phyloP scores from a whole-genome alignment of 2,888 invertebrate genomes.

The Drosophila anceps region DNA sequence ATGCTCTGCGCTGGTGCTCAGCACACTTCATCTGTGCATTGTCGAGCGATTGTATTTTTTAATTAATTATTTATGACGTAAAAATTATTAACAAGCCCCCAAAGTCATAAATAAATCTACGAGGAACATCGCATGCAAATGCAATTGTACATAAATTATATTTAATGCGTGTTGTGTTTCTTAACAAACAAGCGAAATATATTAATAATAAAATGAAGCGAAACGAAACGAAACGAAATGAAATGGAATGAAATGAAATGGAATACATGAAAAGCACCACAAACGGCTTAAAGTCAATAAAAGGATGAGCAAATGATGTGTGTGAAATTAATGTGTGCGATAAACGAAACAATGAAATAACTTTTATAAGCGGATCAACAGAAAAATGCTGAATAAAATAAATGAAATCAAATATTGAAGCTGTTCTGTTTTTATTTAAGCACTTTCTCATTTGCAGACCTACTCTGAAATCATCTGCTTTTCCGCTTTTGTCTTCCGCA shows the following conservation, averaged over 20 bases:
- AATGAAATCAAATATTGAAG: background rate
- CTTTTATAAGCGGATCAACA: background rate
- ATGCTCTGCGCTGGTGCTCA: conserved; percentile 4
- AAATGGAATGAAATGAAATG: conserved; percentile 36
- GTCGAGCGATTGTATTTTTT: conserved; percentile 13
- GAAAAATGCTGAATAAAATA: background rate
- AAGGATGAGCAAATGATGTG: conserved; percentile 60
- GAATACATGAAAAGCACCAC: conserved; percentile 32
- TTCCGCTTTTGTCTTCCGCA: background rate
- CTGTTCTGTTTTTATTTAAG: background rate
- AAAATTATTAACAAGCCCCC: conserved; percentile 57
- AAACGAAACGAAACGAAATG: conserved; percentile 38
- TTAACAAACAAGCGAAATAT: conserved; percentile 42
- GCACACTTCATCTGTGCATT: background rate
- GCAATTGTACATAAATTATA: conserved; percentile 57
- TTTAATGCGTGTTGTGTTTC: conserved; percentile 52
- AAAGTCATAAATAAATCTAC: conserved; percentile 69
- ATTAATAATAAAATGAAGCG: conserved; percentile 40
- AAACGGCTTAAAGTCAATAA: conserved; percentile 60
- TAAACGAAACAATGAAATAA: conserved; percentile 15
- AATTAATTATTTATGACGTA: conserved; percentile 60
- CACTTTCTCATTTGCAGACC: no score
- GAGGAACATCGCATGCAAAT: conserved; percentile 45
- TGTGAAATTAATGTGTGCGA: conserved; percentile 51
- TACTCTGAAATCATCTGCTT: background rate